Conservation (phyloP, 2,888 invertebrate genomes). For the Cremastinae sp. region DNA sequence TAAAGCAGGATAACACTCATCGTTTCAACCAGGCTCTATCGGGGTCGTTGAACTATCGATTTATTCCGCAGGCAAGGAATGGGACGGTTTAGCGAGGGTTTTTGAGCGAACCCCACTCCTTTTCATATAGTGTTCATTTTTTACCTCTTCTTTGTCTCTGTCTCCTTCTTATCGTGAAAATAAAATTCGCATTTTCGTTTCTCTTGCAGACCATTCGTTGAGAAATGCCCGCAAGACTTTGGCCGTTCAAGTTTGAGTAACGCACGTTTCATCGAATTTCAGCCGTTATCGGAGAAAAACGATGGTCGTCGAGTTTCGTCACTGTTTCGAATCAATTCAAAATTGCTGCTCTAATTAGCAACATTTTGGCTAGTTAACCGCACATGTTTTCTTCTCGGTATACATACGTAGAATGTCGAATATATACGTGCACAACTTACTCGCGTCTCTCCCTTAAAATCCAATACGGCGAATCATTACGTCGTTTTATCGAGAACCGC, state of each 20-base stretch:
- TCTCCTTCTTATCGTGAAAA: not conserved
- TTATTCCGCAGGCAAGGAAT: constrained; percentile 40
- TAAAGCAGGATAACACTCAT: constrained; percentile 44
- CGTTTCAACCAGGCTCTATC: constrained; percentile 32
- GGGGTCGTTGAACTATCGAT: constrained; percentile 58
- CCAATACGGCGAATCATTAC: constrained; percentile 30
- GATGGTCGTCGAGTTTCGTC: constrained; percentile 26
- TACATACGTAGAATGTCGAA: too few species aligned
- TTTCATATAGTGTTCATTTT: constrained; percentile 3
- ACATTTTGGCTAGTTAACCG: constrained; percentile 16
- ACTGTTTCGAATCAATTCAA: constrained; percentile 39
- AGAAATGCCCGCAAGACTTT: not conserved
- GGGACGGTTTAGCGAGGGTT: constrained; percentile 28
- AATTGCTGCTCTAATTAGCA: constrained; percentile 43
- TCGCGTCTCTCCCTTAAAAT: constrained; percentile 21
- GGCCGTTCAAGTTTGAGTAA: constrained; percentile 3
- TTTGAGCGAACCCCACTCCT: constrained; percentile 20
- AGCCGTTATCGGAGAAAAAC: constrained; percentile 11
- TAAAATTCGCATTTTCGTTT: not conserved
- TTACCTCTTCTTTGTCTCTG: not conserved
- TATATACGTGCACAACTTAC: too few species aligned
- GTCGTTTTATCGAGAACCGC: constrained; percentile 31
- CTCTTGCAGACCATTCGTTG: not conserved
- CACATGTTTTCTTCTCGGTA: not conserved
- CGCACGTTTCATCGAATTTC: constrained; percentile 20